phyloP scores from a whole-genome alignment of 1,140 invertebrate genomes.

The Lepidurus packardi region DNA sequence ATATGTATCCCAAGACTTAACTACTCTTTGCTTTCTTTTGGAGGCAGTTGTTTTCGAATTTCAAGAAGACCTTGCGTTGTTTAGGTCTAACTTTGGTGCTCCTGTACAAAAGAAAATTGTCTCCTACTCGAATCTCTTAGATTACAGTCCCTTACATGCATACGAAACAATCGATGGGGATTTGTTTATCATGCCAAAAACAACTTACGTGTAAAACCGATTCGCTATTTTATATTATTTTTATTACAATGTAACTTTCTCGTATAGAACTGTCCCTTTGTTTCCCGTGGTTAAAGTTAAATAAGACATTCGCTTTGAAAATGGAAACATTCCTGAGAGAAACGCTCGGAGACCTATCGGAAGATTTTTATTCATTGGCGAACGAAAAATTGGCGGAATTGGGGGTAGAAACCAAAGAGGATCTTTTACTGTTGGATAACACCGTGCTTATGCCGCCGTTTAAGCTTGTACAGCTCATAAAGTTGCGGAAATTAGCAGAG shows the following conservation, averaged over 20 bases:
- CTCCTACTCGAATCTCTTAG: conserved; percentile 5
- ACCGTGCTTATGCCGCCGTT: not conserved
- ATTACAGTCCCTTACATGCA: not conserved
- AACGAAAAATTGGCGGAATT: too few relatives aligned
- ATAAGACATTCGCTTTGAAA: not conserved
- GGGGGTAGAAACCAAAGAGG: too few relatives aligned
- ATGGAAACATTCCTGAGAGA: not conserved
- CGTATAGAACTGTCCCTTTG: not conserved
- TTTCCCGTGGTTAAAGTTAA: not conserved
- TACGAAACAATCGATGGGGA: too few relatives aligned
- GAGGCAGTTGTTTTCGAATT: conserved; percentile 5
- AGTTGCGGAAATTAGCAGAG: not conserved
- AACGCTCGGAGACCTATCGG: too few relatives aligned
- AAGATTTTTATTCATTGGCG: too few relatives aligned
- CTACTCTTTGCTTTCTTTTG: conserved; percentile 6
- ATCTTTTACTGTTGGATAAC: not conserved
- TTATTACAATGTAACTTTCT: not conserved
- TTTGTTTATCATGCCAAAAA: not conserved
- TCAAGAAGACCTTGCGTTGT: conserved; percentile 5
- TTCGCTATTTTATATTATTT: not conserved
- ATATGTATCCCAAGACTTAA: too few relatives aligned
- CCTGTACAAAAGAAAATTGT: conserved; percentile 6
- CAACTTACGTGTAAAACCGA: not conserved
- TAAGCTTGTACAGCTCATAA: not conserved
- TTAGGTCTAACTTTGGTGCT: conserved; percentile 5